These are phyloP conservation scores for Tetropium fuscum DNA, from an alignment of 2,888 invertebrate genomes.

Conservation along the genomic window DNA sequence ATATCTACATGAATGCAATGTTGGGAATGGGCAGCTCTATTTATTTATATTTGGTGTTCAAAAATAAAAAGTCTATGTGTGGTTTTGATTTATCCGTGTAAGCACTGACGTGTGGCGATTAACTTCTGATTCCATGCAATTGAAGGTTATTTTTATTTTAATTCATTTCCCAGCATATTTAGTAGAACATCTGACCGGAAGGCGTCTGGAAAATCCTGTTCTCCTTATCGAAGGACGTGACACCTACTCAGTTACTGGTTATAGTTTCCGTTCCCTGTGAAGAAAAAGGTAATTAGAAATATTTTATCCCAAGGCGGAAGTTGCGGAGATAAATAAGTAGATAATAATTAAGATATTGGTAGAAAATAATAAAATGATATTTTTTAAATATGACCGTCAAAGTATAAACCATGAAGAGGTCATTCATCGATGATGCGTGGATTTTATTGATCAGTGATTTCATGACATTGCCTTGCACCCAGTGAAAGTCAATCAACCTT, in stretches of 20 bases:
- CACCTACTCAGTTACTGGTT: background rate
- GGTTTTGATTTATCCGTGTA: too few relatives aligned
- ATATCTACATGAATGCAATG: too few relatives aligned
- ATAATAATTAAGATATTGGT: conserved; percentile 20
- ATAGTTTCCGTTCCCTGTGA: background rate
- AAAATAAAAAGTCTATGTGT: too few relatives aligned
- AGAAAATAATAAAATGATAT: conserved; percentile 23
- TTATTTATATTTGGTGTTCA: too few relatives aligned
- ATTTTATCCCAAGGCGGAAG: conserved; percentile 20
- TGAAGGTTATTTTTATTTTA: too few relatives aligned
- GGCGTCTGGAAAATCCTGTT: too few relatives aligned
- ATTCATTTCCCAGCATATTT: too few relatives aligned
- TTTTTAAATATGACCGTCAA: conserved; percentile 43
- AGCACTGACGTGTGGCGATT: too few relatives aligned
- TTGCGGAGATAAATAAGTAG: background rate
- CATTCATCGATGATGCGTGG: conserved; percentile 50
- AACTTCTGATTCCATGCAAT: too few relatives aligned
- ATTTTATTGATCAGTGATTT: conserved; percentile 51
- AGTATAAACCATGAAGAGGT: conserved; percentile 40
- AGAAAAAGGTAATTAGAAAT: conserved; percentile 20
- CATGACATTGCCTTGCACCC: conserved; percentile 47
- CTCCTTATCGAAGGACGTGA: conserved; percentile 2
- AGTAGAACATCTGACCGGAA: too few relatives aligned
- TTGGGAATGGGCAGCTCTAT: too few relatives aligned
- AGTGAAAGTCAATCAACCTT: conserved; percentile 30